A percentile compares a stretch with the other conserved stretches of the same genome.
Conservation (phyloP, 2,113 vertebrate species). For the Sapajus apella region DNA sequence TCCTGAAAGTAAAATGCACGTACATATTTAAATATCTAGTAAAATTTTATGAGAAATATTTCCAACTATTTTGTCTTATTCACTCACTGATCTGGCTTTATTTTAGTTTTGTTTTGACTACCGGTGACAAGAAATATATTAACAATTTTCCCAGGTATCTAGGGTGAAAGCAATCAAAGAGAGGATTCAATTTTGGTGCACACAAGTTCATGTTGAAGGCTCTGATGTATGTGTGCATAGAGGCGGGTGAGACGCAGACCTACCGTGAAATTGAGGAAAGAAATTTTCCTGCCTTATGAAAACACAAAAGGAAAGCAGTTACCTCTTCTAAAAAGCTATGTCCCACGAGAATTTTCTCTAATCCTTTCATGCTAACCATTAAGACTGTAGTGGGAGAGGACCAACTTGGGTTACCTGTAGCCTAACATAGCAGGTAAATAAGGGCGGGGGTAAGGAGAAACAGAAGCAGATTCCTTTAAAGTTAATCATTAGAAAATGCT, state of each 20-base stretch:
- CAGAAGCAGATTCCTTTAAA: background rate
- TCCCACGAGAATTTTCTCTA: background rate
- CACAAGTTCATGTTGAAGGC: too few species aligned
- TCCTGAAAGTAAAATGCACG: background rate
- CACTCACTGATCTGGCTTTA: background rate
- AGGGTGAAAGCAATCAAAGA: background rate
- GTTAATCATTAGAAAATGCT: background rate
- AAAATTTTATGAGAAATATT: background rate
- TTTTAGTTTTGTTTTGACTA: background rate
- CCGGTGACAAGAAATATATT: background rate
- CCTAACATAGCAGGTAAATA: background rate
- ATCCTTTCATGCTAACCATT: background rate
- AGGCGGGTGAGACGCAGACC: background rate
- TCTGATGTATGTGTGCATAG: background rate
- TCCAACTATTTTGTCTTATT: background rate
- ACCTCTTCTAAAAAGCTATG: background rate
- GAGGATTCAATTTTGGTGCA: fast-evolving
- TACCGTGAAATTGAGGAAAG: background rate
- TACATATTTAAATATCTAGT: background rate
- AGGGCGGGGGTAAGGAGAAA: background rate
- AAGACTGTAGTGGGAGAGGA: background rate
- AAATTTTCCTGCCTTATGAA: background rate
- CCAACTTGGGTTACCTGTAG: background rate
- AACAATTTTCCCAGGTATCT: background rate
- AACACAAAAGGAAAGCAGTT: background rate